phyloP scores from a whole-genome alignment of 2,888 invertebrate genomes.

The Alloplasta piceator region DNA sequence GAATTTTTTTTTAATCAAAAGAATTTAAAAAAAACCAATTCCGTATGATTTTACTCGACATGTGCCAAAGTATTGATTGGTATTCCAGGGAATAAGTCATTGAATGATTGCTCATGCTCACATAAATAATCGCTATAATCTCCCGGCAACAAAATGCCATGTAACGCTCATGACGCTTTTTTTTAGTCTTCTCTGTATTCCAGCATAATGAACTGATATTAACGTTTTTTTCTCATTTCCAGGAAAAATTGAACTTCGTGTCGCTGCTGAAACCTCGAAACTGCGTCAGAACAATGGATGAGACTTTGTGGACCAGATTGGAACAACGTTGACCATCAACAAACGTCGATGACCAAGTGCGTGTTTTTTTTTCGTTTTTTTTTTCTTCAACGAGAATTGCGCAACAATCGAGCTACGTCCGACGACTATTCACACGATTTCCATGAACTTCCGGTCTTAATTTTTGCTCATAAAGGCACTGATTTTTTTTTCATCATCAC shows the following conservation, averaged over 20 bases:
- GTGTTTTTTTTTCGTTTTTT: slow-evolving; percentile 18
- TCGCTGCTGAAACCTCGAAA: slow-evolving; percentile 58
- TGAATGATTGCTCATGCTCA: slow-evolving; percentile 13
- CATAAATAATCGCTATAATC: slow-evolving; percentile 26
- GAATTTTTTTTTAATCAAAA: too few relatives aligned
- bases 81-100: too few relatives aligned
- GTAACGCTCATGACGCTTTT: neutral
- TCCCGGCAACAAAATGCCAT: slow-evolving; percentile 35
- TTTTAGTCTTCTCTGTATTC: too few relatives aligned
- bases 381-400: slow-evolving; percentile 14
- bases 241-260: slow-evolving; percentile 75
- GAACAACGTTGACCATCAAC: neutral
- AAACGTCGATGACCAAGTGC: neutral
- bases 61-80: too few relatives aligned
- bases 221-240: slow-evolving; percentile 57
- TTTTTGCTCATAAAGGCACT: slow-evolving; percentile 1
- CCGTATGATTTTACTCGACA: too few relatives aligned
- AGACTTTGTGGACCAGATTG: neutral
- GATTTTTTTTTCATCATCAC: slow-evolving; percentile 25
- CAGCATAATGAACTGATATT: neutral
- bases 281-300: slow-evolving; percentile 8
- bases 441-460: slow-evolving; percentile 32
- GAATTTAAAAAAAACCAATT: too few relatives aligned
- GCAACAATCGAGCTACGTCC: slow-evolving; percentile 24
- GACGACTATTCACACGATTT: slow-evolving; percentile 14